Conservation (phyloP, 2,797 vertebrate genomes). For the Smutsia gigantea region DNA sequence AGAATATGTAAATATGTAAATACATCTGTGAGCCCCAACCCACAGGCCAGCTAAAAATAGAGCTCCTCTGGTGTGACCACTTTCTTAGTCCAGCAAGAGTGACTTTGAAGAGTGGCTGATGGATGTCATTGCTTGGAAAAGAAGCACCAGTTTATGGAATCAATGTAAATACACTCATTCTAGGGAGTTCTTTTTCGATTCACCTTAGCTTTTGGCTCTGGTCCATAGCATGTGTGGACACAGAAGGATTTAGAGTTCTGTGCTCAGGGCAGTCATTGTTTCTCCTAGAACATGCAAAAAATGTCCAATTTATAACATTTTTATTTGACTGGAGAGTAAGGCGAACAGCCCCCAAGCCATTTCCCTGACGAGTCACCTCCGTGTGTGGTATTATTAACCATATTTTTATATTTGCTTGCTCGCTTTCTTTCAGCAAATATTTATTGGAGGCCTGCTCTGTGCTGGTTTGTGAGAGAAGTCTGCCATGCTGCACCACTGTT, state of each 20-base stretch:
- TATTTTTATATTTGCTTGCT: background rate
- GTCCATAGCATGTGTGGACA: background rate
- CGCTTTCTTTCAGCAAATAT: constrained; percentile 47
- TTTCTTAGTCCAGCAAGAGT: constrained; percentile 30
- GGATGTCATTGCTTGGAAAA: background rate
- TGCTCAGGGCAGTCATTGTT: background rate
- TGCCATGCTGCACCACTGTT: fast-evolving
- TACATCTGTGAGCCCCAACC: background rate
- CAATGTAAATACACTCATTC: constrained; percentile 54
- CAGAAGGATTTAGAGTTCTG: constrained; percentile 28
- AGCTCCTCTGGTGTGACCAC: background rate
- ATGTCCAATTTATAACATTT: constrained; percentile 9
- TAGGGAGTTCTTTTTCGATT: constrained; percentile 6
- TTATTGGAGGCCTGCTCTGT: background rate
- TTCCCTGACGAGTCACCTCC: background rate
- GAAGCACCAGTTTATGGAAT: constrained; percentile 25
- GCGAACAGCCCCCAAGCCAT: background rate
- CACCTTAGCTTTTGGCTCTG: background rate
- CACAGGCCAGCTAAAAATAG: constrained; percentile 51
- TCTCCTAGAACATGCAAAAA: constrained; percentile 29
- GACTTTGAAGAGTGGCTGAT: background rate
- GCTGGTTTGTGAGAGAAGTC: background rate
- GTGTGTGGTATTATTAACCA: background rate
- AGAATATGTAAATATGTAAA: background rate
- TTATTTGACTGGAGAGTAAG: constrained; percentile 11